Base-by-base conservation (phyloP, 2,888 invertebrate genomes). In the Amiota mariae region DNA sequence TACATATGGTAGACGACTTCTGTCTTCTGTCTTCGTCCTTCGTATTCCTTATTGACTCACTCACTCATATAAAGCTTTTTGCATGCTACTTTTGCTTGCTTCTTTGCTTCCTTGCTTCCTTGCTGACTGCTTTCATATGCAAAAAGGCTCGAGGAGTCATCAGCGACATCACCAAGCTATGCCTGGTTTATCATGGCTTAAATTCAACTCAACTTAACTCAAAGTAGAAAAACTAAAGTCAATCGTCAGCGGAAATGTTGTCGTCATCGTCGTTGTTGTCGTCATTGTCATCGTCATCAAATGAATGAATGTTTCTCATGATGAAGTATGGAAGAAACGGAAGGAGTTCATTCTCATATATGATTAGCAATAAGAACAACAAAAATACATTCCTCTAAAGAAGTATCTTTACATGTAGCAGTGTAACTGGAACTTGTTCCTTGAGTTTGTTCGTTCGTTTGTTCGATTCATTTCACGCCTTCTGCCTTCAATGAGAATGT, bases 1-100 rank as follows among this genome's bases (percentile, higher is more conserved):
- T 36, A 36, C 36, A 77, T 77, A 72, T 77, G 75, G 47, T 73
- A 71, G 73, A 67, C 70, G 15, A 47, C 36, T 57, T 6, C n/a
- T n/a, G n/a, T n/a, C 24, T 24, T 12, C 59, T 59, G 59, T 2
- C 8, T 36, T 36, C 8, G 36, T 36, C 36, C 36, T 36, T 36
- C 36, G 36, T 36, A 36, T 36, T 36, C 36, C 36, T 36, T 36
- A 36, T 59, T 15, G n/a, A 15, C 13, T 54, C 15, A 15, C 54
- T 54, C n/a, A 54, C 54, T 54, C 15, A n/a, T 54, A 54, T 13
- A 36, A 36, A 36, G 36, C 36, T 15, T 54, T 54, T 13, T n/a
- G 54, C 54, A 15, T 3, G 54, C 12, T 54, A 15, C 15, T 15
- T 15, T 54, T 54, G n/a, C n/a, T 13, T 15, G 12, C 11, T 11